Base-by-base conservation (phyloP, 2,888 invertebrate genomes). In the Eupithecia inturbata region DNA sequence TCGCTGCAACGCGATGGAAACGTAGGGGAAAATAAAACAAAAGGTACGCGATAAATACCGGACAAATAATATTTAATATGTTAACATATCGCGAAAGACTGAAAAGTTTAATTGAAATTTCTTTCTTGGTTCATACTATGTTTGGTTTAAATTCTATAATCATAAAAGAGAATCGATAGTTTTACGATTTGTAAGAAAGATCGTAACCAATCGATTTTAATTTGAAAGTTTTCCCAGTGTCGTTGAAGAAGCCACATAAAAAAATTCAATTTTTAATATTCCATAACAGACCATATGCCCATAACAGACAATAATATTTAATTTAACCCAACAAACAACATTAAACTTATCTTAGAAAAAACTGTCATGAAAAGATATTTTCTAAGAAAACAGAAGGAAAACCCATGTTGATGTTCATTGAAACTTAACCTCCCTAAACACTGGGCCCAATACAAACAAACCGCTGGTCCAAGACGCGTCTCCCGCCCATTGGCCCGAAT, bases 401-500 rank as follows among this genome's bases (percentile, higher is more conserved):
- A 57, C 26, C 53, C 57, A 57, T 26, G 57, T 57, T 26, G 26
- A 26, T 26, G 57, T 57, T 57, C 26, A 57, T 26, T 57, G 26
- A 14, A 26, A 57, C 26, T 26, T 26, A 57, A 57, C 57, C 57
- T 57, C 22, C n/a, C 9, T 22, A 53, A 22, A 53, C 53, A 22
- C 53, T 10, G 53, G 53, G 26, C 26, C 57, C 22, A 53, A 22
- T 22, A 57, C 26, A 57, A 57, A 57, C 57, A 57, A 49, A 26
- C 26, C 57, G 5, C 14, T 26, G 22, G 57, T 26, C 57, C 26
- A 57, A 1, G 10, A 57, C 57, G 12, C 26, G 57, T 57, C 53
- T 22, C n/a, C 49, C 26, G 57, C 22, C 57, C 22, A 57, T 57
- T 57, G 49, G 49, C 49, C 22, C 49, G 22, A 22, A 81, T 81